Conservation (phyloP, 2,113 vertebrate species). For the Aphyosemion australe region DNA sequence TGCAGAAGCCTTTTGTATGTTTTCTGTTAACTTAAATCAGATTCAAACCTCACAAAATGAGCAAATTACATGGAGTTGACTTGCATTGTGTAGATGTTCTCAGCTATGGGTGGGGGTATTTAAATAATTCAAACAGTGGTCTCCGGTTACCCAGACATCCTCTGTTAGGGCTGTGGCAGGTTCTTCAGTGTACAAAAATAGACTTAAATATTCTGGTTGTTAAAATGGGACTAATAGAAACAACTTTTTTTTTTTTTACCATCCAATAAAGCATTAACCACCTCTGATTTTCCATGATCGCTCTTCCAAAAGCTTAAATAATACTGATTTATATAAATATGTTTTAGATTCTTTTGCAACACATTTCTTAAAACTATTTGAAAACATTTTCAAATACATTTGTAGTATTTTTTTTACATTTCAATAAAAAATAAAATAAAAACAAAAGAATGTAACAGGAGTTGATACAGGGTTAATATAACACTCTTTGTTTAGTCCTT, state of each 20-base stretch:
- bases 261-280: slow-evolving; percentile 66
- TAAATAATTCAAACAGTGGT: slow-evolving; percentile 48
- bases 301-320: slow-evolving; percentile 46
- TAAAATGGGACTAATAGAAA: slow-evolving; percentile 74
- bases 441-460: slow-evolving; percentile 52
- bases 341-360: slow-evolving; percentile 71
- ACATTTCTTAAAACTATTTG: slow-evolving; percentile 79
- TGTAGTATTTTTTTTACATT: slow-evolving; percentile 64
- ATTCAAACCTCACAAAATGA: slow-evolving; percentile 14
- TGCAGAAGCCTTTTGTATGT: slow-evolving; percentile 13
- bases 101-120: slow-evolving; percentile 26
- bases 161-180: slow-evolving; percentile 55
- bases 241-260: slow-evolving; percentile 49
- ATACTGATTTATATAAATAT: slow-evolving; percentile 78
- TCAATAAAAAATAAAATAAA: slow-evolving; percentile 60
- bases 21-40: slow-evolving; percentile 20
- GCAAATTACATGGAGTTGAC: not conserved
- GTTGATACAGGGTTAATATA: slow-evolving; percentile 75
- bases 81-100: slow-evolving; percentile 33
- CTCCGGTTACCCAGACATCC: slow-evolving; percentile 42
- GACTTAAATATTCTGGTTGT: slow-evolving; percentile 70
- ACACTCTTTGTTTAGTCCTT: slow-evolving; percentile 72
- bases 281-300: slow-evolving; percentile 40
- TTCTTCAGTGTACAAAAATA: slow-evolving; percentile 81
- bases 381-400: slow-evolving; percentile 81